Percentiles rank a stretch among this genome's conserved stretches.
These are phyloP conservation scores for Ornithoptera priamus DNA, from an alignment of 2,888 invertebrate species.

Conservation along the genomic window DNA sequence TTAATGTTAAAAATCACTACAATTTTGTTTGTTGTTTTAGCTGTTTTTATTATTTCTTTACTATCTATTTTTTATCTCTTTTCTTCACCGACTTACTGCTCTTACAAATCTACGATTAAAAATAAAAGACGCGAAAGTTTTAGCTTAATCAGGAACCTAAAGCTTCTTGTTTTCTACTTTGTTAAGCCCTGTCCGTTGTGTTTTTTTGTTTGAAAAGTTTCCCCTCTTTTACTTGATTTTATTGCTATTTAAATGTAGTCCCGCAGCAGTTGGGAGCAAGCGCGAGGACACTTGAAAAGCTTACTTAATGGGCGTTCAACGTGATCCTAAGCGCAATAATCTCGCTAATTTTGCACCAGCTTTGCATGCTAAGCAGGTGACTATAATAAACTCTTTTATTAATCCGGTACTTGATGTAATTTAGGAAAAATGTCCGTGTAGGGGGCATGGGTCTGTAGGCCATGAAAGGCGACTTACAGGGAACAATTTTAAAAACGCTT, in stretches of 20 bases:
- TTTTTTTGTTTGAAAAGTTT: conserved; percentile 20
- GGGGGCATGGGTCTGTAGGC: too few species aligned
- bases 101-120: conserved; percentile 1
- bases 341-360: conserved; percentile 61
- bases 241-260: conserved; percentile 30
- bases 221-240: conserved; percentile 29
- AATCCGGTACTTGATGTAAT: background rate
- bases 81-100: too few species aligned
- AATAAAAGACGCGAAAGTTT: conserved; percentile 20
- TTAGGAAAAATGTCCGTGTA: background rate
- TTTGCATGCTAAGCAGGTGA: conserved; percentile 60
- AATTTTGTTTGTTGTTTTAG: too few species aligned
- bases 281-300: conserved; percentile 62
- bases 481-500: too few species aligned
- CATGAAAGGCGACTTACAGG: too few species aligned
- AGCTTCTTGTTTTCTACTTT: conserved; percentile 20
- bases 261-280: conserved; percentile 26
- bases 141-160: conserved; percentile 16
- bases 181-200: conserved; percentile 24
- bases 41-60: too few species aligned
- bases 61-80: too few species aligned
- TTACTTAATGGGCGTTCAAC: conserved; percentile 66
- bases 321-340: conserved; percentile 61
- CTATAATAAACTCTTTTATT: conserved; percentile 5
- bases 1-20: too few species aligned